Conservation (phyloP, 1,140 invertebrate genomes). For the Drosophila quadrilineata region DNA sequence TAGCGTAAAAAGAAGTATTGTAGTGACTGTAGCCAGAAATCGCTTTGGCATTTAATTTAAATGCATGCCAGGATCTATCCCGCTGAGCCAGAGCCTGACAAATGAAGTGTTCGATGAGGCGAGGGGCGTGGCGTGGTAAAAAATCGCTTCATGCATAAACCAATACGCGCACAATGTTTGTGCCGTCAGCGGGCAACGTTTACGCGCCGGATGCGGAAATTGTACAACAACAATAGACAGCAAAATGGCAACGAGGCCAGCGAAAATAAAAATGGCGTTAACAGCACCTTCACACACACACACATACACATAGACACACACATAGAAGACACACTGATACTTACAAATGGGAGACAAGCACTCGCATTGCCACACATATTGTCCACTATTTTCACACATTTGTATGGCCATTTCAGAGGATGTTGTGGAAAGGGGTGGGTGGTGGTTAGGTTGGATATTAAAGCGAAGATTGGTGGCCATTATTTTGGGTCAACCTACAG, state of each 20-base stretch:
- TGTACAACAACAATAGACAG: slow-evolving; percentile 71
- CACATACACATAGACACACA: slow-evolving; percentile 1
- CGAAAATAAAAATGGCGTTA: slow-evolving; percentile 60
- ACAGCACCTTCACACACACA: slow-evolving; percentile 45
- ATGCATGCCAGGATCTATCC: slow-evolving; percentile 30
- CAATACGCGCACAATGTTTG: slow-evolving; percentile 55
- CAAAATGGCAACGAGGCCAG: slow-evolving; percentile 58
- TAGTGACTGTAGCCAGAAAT: slow-evolving; percentile 42
- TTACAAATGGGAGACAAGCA: slow-evolving; percentile 43
- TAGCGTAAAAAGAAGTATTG: too few relatives aligned
- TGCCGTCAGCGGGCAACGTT: slow-evolving; percentile 44
- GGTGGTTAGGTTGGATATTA: background rate
- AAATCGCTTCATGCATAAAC: slow-evolving; percentile 72
- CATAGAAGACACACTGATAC: slow-evolving; percentile 17
- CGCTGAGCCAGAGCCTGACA: slow-evolving; percentile 42
- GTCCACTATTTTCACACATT: slow-evolving; percentile 78
- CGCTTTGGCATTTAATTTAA: slow-evolving; percentile 58
- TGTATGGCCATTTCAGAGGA: slow-evolving; percentile 35
- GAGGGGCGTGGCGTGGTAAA: slow-evolving; percentile 23
- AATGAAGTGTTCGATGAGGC: slow-evolving; percentile 63
- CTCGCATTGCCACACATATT: slow-evolving; percentile 49
- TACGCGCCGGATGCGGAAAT: slow-evolving; percentile 76
- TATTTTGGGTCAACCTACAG: slow-evolving; percentile 52
- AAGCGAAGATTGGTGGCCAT: slow-evolving; percentile 47
- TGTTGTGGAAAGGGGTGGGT: background rate